Conservation (phyloP, 2,888 invertebrate genomes). For the Spodoptera picta region DNA sequence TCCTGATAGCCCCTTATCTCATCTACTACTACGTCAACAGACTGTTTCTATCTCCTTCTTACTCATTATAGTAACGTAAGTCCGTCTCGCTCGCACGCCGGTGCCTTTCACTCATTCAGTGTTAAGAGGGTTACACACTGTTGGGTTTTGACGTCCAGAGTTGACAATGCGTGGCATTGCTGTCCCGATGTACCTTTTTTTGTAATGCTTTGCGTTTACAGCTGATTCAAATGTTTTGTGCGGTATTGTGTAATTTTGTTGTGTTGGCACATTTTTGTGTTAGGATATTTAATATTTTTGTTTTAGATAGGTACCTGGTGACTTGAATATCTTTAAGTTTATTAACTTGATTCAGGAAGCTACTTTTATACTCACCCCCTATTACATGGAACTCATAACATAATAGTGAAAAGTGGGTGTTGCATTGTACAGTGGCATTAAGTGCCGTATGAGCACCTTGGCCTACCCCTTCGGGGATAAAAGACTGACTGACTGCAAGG, state of each 20-base stretch:
- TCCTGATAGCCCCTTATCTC: constrained; percentile 88
- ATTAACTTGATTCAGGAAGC: not conserved
- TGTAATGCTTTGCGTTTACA: not conserved
- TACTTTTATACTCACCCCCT: too few species aligned
- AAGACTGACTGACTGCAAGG: too few species aligned
- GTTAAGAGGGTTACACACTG: constrained; percentile 50
- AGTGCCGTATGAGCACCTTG: too few species aligned
- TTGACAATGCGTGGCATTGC: constrained; percentile 30
- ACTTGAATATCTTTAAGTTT: too few species aligned
- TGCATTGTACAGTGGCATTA: too few species aligned
- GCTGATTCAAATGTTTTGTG: not conserved
- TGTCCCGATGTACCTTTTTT: constrained; percentile 2
- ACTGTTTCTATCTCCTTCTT: constrained; percentile 72
- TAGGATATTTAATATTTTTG: too few species aligned
- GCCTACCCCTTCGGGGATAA: too few species aligned
- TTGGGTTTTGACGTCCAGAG: constrained; percentile 38
- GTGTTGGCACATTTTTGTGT: too few species aligned
- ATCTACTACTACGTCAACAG: constrained; percentile 87
- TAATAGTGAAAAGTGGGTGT: too few species aligned
- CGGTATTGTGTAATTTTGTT: not conserved
- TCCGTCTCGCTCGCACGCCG: constrained; percentile 64
- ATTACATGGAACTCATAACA: too few species aligned
- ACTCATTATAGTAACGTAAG: constrained; percentile 56
- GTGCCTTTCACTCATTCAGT: constrained; percentile 71
- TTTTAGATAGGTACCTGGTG: too few species aligned